Conservation (phyloP, 1,140 invertebrate species). For the Megathymus violae region DNA sequence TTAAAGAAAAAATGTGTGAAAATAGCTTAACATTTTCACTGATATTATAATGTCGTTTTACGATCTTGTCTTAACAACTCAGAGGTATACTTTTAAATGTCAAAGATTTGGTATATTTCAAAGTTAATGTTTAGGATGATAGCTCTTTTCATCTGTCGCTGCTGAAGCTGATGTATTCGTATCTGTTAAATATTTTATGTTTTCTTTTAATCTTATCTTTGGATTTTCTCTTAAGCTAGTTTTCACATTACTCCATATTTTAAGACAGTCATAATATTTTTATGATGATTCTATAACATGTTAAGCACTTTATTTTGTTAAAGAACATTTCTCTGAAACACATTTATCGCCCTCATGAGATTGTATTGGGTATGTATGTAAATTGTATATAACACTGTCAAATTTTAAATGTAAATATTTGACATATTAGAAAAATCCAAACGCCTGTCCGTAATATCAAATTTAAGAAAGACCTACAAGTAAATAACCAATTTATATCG, state of each 20-base stretch:
- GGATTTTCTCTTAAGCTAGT: constrained; percentile 11
- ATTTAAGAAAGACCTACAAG: no score
- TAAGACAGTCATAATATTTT: no score
- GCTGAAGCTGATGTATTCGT: constrained; percentile 20
- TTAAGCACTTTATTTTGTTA: constrained; percentile 16
- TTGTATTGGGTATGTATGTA: no score
- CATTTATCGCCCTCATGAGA: no score
- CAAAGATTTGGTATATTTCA: constrained; percentile 26
- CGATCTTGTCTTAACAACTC: constrained; percentile 20
- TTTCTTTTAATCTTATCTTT: constrained; percentile 27
- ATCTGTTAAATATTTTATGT: constrained; percentile 30
- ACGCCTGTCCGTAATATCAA: no score
- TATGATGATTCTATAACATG: no score
- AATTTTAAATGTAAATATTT: no score
- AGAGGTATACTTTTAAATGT: constrained; percentile 25
- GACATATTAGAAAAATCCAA: no score
- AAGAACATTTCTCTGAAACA: no score
- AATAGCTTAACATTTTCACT: background rate
- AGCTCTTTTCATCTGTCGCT: constrained; percentile 26
- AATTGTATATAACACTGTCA: no score
- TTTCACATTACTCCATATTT: background rate
- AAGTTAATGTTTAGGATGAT: constrained; percentile 19
- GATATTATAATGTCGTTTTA: constrained; percentile 19
- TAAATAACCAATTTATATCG: no score
- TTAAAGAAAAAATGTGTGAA: background rate